phyloP scores from a whole-genome alignment of 2,113 vertebrate genomes.

The Crotalus horridus region DNA sequence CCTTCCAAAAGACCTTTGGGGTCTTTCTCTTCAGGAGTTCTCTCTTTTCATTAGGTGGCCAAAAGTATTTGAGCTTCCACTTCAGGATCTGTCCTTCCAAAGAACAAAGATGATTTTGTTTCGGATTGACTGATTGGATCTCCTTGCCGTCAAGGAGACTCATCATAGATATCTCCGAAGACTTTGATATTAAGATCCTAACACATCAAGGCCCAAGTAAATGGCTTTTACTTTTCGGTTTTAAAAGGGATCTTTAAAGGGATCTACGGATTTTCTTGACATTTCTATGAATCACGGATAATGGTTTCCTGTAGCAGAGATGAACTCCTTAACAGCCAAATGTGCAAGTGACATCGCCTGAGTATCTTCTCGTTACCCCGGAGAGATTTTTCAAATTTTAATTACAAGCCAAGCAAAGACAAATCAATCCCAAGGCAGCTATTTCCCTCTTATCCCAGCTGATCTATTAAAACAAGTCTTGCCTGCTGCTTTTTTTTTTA shows the following conservation, averaged over 20 bases:
- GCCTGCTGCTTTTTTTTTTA: neutral
- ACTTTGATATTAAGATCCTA: neutral
- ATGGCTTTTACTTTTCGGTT: neutral
- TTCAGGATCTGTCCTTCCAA: neutral
- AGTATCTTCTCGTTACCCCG: constrained; percentile 38
- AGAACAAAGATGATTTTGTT: neutral
- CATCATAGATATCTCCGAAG: neutral
- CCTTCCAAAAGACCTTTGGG: too few relatives aligned
- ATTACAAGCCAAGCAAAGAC: constrained; percentile 36
- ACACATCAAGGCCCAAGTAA: neutral
- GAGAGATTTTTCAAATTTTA: constrained; percentile 39
- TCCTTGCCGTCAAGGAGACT: neutral
- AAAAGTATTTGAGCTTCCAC: too few relatives aligned
- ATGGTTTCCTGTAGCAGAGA: constrained; percentile 10
- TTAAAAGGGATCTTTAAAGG: neutral
- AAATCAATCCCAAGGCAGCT: neutral
- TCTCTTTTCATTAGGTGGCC: too few relatives aligned
- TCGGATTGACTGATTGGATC: neutral
- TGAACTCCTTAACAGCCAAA: neutral
- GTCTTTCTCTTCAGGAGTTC: too few relatives aligned
- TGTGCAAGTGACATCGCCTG: constrained; percentile 17
- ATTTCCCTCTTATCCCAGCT: constrained; percentile 24
- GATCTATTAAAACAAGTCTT: constrained; percentile 28
- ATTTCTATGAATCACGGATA: constrained; percentile 19
- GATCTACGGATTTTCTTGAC: constrained; percentile 7